phyloP scores from a whole-genome alignment of 2,113 vertebrate genomes.

The Promerops cafer region DNA sequence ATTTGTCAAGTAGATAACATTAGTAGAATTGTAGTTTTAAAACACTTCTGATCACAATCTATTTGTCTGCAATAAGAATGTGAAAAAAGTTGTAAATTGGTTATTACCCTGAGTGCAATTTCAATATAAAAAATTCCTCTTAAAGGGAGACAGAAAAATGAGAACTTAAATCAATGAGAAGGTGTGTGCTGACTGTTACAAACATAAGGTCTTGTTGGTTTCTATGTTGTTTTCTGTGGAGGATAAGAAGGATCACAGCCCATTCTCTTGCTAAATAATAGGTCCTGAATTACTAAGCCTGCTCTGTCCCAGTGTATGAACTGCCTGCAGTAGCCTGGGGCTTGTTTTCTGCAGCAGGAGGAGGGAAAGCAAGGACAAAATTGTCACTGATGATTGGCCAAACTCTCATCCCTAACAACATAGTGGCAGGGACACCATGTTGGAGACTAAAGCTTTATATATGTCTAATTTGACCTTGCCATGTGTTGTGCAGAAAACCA shows the following conservation, averaged over 20 bases:
- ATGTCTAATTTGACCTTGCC: background rate
- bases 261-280: background rate
- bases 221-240: background rate
- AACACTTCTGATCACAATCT: slow-evolving; percentile 42
- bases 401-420: background rate
- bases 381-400: background rate
- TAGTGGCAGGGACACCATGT: background rate
- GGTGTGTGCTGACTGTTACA: slow-evolving; percentile 1
- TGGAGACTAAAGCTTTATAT: background rate
- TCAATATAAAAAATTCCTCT: slow-evolving; percentile 25
- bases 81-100: slow-evolving; percentile 45
- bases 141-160: slow-evolving; percentile 20
- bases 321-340: background rate
- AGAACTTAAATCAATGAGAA: slow-evolving; percentile 20
- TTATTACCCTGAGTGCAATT: slow-evolving; percentile 35
- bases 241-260: background rate
- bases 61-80: slow-evolving; percentile 22
- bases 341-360: background rate
- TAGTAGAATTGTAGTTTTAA: slow-evolving; percentile 52
- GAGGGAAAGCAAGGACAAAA: background rate
- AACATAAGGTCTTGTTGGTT: background rate
- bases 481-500: background rate
- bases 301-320: background rate
- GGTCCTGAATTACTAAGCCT: background rate
- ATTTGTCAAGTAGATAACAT: slow-evolving; percentile 68